Percentiles rank a stretch among this genome's conserved stretches.
Conservation (phyloP, 2,113 vertebrate species). For the Ranitomeya imitator region DNA sequence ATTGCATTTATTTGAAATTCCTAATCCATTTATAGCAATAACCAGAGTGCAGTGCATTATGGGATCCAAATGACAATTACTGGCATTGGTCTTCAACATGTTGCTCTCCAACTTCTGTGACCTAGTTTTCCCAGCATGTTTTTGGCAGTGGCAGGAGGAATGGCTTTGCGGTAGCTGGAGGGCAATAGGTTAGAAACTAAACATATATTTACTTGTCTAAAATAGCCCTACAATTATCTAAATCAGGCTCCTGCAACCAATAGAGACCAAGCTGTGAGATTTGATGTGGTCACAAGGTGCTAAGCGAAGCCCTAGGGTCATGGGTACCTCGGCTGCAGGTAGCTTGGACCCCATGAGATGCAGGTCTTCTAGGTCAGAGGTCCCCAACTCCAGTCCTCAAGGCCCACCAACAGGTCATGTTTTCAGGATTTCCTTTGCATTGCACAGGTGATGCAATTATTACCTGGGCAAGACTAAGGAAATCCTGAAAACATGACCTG, state of each 20-base stretch:
- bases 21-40: too few relatives aligned
- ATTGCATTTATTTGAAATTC: too few relatives aligned
- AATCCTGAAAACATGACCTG: too few relatives aligned
- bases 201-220: background rate
- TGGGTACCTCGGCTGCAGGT: background rate
- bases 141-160: background rate
- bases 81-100: background rate
- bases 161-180: background rate
- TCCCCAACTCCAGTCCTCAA: too few relatives aligned
- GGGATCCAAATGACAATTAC: background rate
- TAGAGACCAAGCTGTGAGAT: background rate
- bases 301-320: background rate
- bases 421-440: too few relatives aligned
- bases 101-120: background rate
- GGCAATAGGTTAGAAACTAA: background rate
- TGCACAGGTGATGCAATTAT: too few relatives aligned
- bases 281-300: background rate
- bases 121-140: background rate
- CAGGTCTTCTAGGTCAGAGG: constrained; percentile 2
- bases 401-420: too few relatives aligned
- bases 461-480: too few relatives aligned
- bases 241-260: background rate
- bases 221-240: background rate
- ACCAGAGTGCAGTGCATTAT: too few relatives aligned
- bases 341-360: background rate